Percentiles rank a stretch among this genome's conserved stretches.
Evolutionary conservation across 2,113 vertebrate species (phyloP).

Genomic region (Thryonomys swinderianus): DNA sequence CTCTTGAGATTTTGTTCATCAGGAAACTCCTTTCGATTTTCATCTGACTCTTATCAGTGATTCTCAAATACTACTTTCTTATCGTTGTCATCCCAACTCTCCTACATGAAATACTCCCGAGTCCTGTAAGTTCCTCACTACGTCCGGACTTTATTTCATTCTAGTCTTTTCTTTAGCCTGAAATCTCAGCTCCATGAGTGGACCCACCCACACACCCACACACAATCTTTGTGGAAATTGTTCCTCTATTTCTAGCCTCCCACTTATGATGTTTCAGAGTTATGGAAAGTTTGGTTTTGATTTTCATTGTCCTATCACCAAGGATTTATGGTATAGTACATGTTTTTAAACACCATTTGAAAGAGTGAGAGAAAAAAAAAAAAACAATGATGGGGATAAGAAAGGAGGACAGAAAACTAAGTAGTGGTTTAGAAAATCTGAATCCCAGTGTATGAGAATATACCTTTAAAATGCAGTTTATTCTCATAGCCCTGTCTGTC

Average conservation of each 20-base stretch:
- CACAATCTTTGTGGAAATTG: not conserved
- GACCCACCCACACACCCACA: no score
- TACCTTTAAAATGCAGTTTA: not conserved
- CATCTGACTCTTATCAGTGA: not conserved
- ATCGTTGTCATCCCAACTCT: not conserved
- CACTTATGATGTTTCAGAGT: not conserved
- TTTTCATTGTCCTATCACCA: not conserved
- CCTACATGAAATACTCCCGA: not conserved
- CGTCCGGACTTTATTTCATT: not conserved
- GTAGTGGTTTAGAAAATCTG: not conserved
- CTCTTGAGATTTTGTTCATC: not conserved
- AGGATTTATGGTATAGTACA: not conserved
- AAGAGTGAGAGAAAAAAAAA: rapidly evolving
- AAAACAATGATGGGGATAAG: no score
- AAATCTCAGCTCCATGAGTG: not conserved
- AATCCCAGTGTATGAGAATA: not conserved
- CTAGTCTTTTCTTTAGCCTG: not conserved
- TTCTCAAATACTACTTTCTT: not conserved
- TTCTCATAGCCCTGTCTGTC: not conserved
- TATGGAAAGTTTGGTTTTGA: not conserved
- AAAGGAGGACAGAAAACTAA: not conserved
- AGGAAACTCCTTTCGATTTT: not conserved
- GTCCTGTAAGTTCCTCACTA: not conserved
- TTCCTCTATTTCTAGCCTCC: not conserved
- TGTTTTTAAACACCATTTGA: not conserved